Conservation (phyloP, 2,888 invertebrate species). For the Epistrophella euchroma region DNA sequence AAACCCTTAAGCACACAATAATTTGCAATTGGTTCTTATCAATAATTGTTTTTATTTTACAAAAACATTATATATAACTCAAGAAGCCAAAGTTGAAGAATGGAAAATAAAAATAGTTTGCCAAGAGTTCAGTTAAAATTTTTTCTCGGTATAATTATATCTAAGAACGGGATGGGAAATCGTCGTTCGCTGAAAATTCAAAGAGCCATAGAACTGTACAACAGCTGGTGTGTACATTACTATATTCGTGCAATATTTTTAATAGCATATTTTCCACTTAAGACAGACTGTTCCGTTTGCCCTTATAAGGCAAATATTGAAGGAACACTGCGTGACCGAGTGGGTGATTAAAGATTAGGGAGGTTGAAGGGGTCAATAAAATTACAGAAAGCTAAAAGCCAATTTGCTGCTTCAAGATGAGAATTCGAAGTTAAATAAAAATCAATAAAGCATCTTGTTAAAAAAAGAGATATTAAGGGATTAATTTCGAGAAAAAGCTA, state of each 20-base stretch:
- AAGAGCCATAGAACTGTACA: not conserved
- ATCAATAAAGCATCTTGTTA: not conserved
- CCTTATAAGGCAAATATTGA: slow-evolving; percentile 8
- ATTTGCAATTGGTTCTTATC: no score
- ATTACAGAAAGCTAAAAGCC: not conserved
- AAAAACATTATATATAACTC: not conserved
- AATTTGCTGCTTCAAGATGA: not conserved
- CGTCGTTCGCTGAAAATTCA: not conserved
- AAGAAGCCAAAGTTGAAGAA: not conserved
- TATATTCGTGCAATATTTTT: not conserved
- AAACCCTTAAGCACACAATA: no score
- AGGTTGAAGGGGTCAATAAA: not conserved
- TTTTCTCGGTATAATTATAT: slow-evolving; percentile 2
- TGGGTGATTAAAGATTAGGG: not conserved
- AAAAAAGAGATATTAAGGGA: not conserved
- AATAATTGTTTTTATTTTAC: not conserved
- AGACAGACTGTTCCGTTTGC: not conserved
- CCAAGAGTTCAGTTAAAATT: not conserved
- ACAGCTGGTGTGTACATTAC: slow-evolving; percentile 9
- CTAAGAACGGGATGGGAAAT: not conserved
- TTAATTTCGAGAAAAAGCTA: not conserved
- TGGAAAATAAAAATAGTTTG: not conserved
- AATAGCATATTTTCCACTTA: slow-evolving; percentile 7
- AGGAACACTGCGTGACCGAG: not conserved
- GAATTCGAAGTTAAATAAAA: not conserved